Evolutionary conservation across 2,113 vertebrate species (phyloP), one percentile per base, ranked within the genome.

Genomic region (Galeopterus variegatus): DNA sequence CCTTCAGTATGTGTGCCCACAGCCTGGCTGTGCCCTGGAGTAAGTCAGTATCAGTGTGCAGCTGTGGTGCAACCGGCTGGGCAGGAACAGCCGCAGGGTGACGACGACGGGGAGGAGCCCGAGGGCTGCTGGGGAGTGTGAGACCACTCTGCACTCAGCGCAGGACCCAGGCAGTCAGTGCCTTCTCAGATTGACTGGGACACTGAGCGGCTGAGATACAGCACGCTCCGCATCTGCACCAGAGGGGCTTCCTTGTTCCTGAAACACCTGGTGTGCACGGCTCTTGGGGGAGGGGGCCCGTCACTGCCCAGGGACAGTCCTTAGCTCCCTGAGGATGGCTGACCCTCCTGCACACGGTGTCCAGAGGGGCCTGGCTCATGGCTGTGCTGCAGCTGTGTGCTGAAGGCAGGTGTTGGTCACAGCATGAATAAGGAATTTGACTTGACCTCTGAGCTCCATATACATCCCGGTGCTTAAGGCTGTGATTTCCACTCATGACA

Each of bases 31-130:
- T 6, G 0, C 86, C 45, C 31, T n/a, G 41, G 33, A 41, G 23
- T 79, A 7, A 6, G 31, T 3, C 23, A 21, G 2, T 15, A 33
- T 12, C 50, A 14, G 3, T 1, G 1, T 5, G 19, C 4, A 21
- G 26, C n/a, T 1, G 1, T 0, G 1, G 12, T 5, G 1, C 31
- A 18, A 0, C 12, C 9, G 24, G 11, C 31, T 28, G 14, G 36
- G 14, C 8, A 5, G 8, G 6, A 17, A 36, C 15, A 3, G 36
- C 19, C 3, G n/a, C 56, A 45, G 26, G 52, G 33, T 8, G 14
- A 12, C 5, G 5, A n/a, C 4, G 41, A 41, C 41, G 26, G 6
- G 48, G 3, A 26, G 36, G 60, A 79, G 11, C 5, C 54, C 0
- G 17, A 3, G 19, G 41, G 7, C 6, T 13, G 1, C 50, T 0